Base-by-base conservation (phyloP, 2,888 invertebrate genomes). In the Papilio demoleus region DNA sequence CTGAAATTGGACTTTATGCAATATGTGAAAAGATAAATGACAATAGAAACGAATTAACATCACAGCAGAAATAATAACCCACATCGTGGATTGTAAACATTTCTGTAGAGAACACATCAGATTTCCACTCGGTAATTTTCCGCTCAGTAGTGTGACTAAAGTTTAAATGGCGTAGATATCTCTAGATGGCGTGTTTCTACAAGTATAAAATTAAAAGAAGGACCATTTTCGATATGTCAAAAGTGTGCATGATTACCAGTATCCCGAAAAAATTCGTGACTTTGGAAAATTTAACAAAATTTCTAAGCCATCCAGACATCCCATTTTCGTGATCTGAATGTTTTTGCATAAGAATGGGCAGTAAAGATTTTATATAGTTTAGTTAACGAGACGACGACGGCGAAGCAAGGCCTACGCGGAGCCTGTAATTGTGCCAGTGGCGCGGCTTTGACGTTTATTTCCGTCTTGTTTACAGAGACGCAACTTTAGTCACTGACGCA, bases 381-480 rank as follows among this genome's bases (percentile, higher is more conserved):
- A 5, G 38, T 60, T 50, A 19, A 59, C 17, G 38, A 24, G 34
- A 47, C 66, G 71, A 65, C 36, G 19, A 4, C 36, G 19, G 42
- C 42, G 42, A 19, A 19, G 63, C 65, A 70, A 73, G 72, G 70
- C 73, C 71, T 67, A 68, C 72, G 68, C 60, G 69, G 67, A 71
- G 62, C 70, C 66, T 67, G 66, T 77, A 81, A 79, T 82, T 79
- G 81, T 83, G 84, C 84, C 82, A 85, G 84, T 81, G 82, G 78
- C 80, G 82, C 79, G 77, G 80, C 71, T 75, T 70, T 73, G 64
- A 73, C 76, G 83, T 86, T 86, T 91, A 91, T 91, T 91, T 88
- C 83, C 81, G 89, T 86, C 82, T 80, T 89, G 90, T 90, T 91
- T 90, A 90, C 87, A 86, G 81, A 85, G 76, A 75, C 73, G 72